phyloP scores from a whole-genome alignment of 2,797 vertebrate species.

The Danio albolineatus region DNA sequence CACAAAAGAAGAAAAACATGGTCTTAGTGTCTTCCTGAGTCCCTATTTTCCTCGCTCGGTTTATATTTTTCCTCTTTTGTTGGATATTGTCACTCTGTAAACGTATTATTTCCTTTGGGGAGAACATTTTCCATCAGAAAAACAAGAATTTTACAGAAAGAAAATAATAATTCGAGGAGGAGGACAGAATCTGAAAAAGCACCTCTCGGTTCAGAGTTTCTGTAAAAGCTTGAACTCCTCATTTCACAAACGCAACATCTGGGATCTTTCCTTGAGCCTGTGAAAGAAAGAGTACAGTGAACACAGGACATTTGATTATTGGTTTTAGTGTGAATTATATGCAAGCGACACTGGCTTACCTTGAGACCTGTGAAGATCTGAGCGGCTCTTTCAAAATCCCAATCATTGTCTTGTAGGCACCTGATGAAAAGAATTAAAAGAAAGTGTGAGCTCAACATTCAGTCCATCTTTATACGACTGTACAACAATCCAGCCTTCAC shows the following conservation, averaged over 20 bases:
- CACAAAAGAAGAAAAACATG: neutral
- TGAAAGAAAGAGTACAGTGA: slow-evolving; percentile 30
- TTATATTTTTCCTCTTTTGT: neutral
- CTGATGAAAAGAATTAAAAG: slow-evolving; percentile 65
- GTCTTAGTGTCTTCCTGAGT: neutral
- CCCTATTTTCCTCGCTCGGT: neutral
- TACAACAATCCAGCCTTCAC: too few species aligned
- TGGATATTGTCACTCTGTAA: neutral
- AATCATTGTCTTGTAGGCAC: slow-evolving; percentile 92
- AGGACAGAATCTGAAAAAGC: neutral
- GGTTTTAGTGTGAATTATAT: neutral
- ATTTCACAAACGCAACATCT: slow-evolving; percentile 89
- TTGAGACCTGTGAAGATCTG: slow-evolving; percentile 89
- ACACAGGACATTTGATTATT: neutral
- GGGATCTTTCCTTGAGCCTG: slow-evolving; percentile 89
- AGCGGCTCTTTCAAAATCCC: slow-evolving; percentile 88
- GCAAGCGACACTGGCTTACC: slow-evolving; percentile 69
- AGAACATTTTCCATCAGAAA: neutral
- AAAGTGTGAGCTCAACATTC: neutral
- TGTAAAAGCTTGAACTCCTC: slow-evolving; percentile 58
- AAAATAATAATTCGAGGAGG: neutral
- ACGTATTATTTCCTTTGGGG: too few species aligned
- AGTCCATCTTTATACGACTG: too few species aligned
- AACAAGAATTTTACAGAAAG: neutral
- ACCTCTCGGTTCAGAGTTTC: slow-evolving; percentile 14